Conservation (phyloP, 2,797 vertebrate genomes). For the Moxostoma hubbsi region DNA sequence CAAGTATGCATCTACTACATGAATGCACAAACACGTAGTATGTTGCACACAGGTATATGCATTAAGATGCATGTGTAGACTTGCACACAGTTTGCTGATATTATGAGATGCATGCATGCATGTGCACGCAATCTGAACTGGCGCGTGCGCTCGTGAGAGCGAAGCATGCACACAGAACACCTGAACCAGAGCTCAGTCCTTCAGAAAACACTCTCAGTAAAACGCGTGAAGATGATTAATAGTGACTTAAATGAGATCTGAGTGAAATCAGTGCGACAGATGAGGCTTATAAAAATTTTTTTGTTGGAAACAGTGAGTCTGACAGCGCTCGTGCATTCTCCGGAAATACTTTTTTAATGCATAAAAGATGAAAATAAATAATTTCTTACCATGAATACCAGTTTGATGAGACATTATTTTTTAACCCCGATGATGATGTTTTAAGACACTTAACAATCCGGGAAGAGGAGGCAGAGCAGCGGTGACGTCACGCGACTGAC, state of each 20-base stretch:
- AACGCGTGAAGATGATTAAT: neutral
- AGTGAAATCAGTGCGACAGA: neutral
- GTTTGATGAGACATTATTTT: conserved; percentile 93
- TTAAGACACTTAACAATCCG: conserved; percentile 62
- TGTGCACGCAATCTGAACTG: conserved; percentile 35
- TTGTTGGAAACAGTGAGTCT: neutral
- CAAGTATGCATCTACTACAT: no score
- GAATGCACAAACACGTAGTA: no score
- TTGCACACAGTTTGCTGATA: no score
- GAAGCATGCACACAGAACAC: conserved; percentile 1
- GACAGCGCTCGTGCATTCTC: neutral
- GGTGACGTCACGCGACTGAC: conserved; percentile 50
- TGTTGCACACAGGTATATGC: no score
- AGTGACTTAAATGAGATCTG: neutral
- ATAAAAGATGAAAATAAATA: neutral
- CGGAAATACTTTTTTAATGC: neutral
- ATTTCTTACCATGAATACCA: conserved; percentile 89
- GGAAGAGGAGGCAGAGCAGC: conserved; percentile 62
- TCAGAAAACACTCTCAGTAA: neutral
- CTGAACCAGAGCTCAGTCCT: neutral
- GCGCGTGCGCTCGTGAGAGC: conserved; percentile 58
- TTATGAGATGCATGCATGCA: no score
- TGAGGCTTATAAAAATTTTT: neutral
- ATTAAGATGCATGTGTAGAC: no score
- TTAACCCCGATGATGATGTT: conserved; percentile 67